phyloP scores from a whole-genome alignment of 1,140 invertebrate genomes.

The Alviniconcha marisindica region DNA sequence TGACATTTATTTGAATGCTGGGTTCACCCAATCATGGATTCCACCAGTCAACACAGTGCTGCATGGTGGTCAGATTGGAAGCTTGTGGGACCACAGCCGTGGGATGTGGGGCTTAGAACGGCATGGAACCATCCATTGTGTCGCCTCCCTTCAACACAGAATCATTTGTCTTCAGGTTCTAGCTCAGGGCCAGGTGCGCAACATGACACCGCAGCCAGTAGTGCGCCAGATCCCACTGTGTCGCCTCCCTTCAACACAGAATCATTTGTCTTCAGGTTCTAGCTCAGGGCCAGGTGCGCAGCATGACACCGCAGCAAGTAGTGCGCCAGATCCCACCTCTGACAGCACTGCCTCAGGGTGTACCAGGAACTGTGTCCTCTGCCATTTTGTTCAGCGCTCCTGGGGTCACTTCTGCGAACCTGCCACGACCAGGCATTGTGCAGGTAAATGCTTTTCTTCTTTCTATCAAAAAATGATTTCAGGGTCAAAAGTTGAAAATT shows the following conservation, averaged over 20 bases:
- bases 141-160: no score
- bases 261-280: conserved; percentile 21
- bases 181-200: background rate
- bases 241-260: no score
- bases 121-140: no score
- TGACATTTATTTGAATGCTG: no score
- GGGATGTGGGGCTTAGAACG: no score
- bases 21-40: no score
- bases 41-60: no score
- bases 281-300: background rate
- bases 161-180: conserved; percentile 21
- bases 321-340: conserved; percentile 47
- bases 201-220: conserved; percentile 44
- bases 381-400: conserved; percentile 52
- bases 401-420: conserved; percentile 41
- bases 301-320: conserved; percentile 43
- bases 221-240: no score
- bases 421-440: conserved; percentile 25
- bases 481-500: no score
- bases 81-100: no score
- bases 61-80: no score
- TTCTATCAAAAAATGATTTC: background rate
- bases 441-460: background rate
- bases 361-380: conserved; percentile 36
- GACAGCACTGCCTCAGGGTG: conserved; percentile 4